phyloP scores from a whole-genome alignment of 2,113 vertebrate species.

The Rhinoptilus africanus region DNA sequence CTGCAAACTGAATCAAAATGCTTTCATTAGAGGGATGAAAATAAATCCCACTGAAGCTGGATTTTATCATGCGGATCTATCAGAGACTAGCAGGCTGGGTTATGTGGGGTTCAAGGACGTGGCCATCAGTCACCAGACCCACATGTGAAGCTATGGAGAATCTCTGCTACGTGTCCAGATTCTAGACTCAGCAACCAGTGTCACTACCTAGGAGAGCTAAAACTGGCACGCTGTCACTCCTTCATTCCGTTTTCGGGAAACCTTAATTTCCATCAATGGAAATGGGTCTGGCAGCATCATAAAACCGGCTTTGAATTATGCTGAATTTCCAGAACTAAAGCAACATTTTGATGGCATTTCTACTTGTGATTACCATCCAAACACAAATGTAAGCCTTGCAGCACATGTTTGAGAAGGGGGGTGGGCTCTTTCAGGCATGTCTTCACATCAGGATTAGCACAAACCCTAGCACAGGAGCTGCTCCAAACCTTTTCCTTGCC shows the following conservation, averaged over 20 bases:
- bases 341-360: slow-evolving; percentile 23
- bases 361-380: neutral
- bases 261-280: slow-evolving; percentile 1
- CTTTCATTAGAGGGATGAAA: slow-evolving; percentile 54
- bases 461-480: neutral
- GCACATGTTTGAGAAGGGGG: neutral
- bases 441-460: neutral
- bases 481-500: neutral
- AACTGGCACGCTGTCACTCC: neutral
- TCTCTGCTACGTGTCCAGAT: neutral
- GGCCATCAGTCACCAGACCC: neutral
- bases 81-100: neutral
- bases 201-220: neutral
- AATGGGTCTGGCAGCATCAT: neutral
- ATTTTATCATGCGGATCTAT: neutral
- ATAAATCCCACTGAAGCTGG: slow-evolving; percentile 41
- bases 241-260: neutral
- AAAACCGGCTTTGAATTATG: neutral
- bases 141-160: neutral
- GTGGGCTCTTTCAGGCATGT: neutral
- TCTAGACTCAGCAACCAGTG: neutral
- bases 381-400: neutral
- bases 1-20: slow-evolving; percentile 27
- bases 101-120: slow-evolving; percentile 26
- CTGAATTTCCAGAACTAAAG: slow-evolving; percentile 24